Conservation (phyloP, 2,888 invertebrate genomes). For the Adineta ricciae region DNA sequence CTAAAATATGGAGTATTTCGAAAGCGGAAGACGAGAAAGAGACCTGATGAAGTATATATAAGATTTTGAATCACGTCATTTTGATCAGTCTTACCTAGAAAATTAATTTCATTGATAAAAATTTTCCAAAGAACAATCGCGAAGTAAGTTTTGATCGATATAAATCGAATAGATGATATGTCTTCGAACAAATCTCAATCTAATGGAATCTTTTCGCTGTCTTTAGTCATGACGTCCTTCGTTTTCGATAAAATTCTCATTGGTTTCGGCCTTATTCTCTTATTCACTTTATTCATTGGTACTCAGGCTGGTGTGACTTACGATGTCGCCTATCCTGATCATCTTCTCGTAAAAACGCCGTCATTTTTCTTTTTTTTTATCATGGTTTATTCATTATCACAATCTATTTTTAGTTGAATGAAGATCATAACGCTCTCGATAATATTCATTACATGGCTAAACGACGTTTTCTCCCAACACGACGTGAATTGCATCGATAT, state of each 20-base stretch:
- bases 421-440: neutral
- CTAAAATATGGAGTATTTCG: neutral
- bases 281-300: neutral
- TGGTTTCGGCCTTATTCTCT: neutral
- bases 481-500: neutral
- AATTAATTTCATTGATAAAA: neutral
- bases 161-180: neutral
- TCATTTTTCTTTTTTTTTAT: neutral
- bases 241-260: neutral
- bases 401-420: neutral
- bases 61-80: neutral
- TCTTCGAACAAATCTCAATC: no score
- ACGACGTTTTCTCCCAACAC: slow-evolving; percentile 3
- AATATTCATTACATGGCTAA: neutral
- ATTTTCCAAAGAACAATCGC: neutral
- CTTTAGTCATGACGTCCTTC: neutral
- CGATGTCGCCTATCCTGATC: neutral
- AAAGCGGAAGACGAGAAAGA: neutral
- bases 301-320: neutral
- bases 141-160: neutral
- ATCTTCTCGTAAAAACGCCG: neutral
- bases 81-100: neutral
- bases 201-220: neutral
- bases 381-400: no score
- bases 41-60: neutral